Evolutionary conservation across 2,797 vertebrate species (phyloP).

Genomic region (Xiphorhynchus erythropygius): DNA sequence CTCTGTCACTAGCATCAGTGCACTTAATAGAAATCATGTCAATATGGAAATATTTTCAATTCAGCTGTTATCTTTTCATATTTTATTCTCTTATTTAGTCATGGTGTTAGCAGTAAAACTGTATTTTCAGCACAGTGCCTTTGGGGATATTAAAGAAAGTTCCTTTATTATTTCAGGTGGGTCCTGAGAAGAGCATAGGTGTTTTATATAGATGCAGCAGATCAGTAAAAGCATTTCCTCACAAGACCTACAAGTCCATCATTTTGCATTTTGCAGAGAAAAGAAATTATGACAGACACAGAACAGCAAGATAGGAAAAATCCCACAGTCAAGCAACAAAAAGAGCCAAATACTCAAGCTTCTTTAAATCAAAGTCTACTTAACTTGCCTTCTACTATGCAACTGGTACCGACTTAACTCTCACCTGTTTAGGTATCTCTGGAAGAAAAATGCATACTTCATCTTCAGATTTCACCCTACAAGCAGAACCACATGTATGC

Average conservation of each 20-base stretch:
- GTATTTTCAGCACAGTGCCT: not conserved
- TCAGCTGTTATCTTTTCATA: conserved; percentile 24
- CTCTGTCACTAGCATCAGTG: not conserved
- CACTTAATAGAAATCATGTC: conserved; percentile 17
- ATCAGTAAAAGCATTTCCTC: not conserved
- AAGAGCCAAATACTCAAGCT: not conserved
- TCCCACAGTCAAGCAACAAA: not conserved
- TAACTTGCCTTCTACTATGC: not conserved
- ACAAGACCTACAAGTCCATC: not conserved
- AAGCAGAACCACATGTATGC: not conserved
- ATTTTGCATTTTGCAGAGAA: not conserved
- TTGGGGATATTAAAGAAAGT: not conserved
- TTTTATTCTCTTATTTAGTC: conserved; percentile 45
- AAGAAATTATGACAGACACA: not conserved
- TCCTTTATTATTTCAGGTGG: not conserved
- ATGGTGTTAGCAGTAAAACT: conserved; percentile 15
- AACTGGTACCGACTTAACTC: not conserved
- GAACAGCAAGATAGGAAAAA: not conserved
- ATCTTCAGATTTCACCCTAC: not conserved
- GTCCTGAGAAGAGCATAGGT: not conserved
- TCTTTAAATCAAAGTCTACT: not conserved
- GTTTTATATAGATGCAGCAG: not conserved
- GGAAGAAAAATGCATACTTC: not conserved
- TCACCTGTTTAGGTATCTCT: not conserved
- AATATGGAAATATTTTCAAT: conserved; percentile 41